Conservation (phyloP, 1,140 invertebrate species). For the Chionoecetes opilio region DNA sequence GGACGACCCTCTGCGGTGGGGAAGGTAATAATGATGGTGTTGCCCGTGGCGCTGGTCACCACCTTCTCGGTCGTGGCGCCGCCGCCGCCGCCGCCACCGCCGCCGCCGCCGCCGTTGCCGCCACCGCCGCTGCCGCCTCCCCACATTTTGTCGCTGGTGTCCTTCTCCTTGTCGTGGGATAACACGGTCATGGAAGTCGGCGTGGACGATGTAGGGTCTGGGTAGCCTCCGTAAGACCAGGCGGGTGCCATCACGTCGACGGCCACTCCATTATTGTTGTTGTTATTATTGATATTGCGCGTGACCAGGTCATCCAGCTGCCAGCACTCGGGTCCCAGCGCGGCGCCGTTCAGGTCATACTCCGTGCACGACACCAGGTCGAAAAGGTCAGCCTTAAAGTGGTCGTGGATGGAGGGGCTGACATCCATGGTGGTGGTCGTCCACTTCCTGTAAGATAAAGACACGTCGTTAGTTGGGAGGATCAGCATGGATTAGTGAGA, state of each 20-base stretch:
- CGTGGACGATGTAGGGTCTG: conserved; percentile 62
- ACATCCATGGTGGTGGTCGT: conserved; percentile 76
- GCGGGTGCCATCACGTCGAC: conserved; percentile 72
- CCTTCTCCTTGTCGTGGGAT: conserved; percentile 71
- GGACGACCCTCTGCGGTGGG: conserved; percentile 64
- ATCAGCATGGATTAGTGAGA: not conserved
- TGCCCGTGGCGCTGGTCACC: conserved; percentile 78
- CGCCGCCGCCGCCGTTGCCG: conserved; percentile 65
- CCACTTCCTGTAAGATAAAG: conserved; percentile 29
- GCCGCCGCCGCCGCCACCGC: conserved; percentile 51
- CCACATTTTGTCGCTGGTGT: conserved; percentile 81
- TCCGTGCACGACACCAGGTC: conserved; percentile 77
- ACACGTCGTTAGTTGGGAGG: not conserved
- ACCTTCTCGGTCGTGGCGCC: conserved; percentile 71
- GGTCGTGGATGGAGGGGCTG: conserved; percentile 79
- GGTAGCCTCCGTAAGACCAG: conserved; percentile 75
- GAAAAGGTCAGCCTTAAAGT: conserved; percentile 78
- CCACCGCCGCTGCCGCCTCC: conserved; percentile 70
- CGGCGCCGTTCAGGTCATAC: conserved; percentile 75
- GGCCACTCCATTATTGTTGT: conserved; percentile 71
- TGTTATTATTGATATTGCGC: conserved; percentile 67
- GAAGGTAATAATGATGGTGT: conserved; percentile 80
- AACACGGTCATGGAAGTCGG: conserved; percentile 16
- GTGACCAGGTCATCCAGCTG: conserved; percentile 76
- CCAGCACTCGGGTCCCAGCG: conserved; percentile 73